Evolutionary conservation across 2,888 invertebrate genomes (phyloP).

Genomic region (Acronicta alni): DNA sequence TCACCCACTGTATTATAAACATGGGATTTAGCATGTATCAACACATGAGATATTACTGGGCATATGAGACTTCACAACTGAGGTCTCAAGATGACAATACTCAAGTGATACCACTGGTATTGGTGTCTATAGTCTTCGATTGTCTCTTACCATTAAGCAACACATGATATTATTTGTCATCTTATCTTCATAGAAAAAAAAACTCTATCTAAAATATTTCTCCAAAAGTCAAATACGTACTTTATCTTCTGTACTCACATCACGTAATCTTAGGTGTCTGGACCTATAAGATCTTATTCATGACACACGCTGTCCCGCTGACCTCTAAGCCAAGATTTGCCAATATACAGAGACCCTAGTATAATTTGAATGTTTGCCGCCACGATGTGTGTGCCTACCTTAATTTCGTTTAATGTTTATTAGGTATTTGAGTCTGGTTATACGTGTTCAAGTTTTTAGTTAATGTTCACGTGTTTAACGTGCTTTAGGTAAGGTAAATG

Average conservation of each 20-base stretch:
- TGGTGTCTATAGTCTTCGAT: no score
- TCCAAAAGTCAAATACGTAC: not conserved
- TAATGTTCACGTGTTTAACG: constrained; percentile 16
- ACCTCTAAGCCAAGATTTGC: constrained; percentile 65
- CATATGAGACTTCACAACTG: no score
- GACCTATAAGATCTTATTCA: constrained; percentile 67
- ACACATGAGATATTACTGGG: no score
- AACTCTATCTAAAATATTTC: no score
- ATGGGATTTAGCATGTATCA: no score
- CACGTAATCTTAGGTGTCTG: constrained; percentile 62
- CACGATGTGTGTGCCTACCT: constrained; percentile 55
- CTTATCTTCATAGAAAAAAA: no score
- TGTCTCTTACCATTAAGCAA: no score
- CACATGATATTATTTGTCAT: no score
- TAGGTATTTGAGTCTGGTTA: constrained; percentile 26
- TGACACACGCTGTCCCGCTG: constrained; percentile 63
- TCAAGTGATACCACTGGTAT: no score
- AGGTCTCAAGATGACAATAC: no score
- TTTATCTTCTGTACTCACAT: constrained; percentile 12
- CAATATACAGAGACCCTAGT: constrained; percentile 62
- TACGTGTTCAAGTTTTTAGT: constrained; percentile 24
- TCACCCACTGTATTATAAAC: no score
- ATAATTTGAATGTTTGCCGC: constrained; percentile 68
- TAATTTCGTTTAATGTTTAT: constrained; percentile 59
- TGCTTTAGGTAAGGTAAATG: constrained; percentile 4